phyloP scores from a whole-genome alignment of 2,113 vertebrate species.

The Mormyrus lacerda region DNA sequence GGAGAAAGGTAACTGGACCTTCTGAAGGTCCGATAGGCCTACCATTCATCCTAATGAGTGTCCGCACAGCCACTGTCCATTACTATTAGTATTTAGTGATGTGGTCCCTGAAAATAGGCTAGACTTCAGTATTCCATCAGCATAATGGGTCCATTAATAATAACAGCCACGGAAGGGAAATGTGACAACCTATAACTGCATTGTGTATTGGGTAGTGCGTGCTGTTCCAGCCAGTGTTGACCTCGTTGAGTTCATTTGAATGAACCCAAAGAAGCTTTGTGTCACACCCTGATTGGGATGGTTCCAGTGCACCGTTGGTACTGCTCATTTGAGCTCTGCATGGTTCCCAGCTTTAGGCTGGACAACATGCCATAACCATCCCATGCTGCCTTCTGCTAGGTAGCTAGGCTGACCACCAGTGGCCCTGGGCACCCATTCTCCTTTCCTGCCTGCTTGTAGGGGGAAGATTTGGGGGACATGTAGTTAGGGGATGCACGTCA shows the following conservation, averaged over 20 bases:
- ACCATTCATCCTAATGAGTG: neutral
- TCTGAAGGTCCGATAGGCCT: neutral
- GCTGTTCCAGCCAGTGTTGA: neutral
- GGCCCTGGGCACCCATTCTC: neutral
- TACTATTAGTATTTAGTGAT: neutral
- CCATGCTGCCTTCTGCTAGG: no score
- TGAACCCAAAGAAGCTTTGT: neutral
- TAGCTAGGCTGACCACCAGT: neutral
- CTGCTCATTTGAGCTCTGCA: neutral
- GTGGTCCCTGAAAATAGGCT: neutral
- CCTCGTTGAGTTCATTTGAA: neutral
- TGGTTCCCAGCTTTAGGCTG: neutral
- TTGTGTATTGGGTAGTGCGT: neutral
- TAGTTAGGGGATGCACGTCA: neutral
- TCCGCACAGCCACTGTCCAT: neutral
- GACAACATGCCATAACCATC: neutral
- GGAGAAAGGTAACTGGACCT: neutral
- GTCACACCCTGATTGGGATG: neutral
- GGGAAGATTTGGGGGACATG: no score
- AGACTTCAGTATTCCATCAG: neutral
- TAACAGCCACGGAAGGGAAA: neutral
- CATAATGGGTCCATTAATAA: neutral
- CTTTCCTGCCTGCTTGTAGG: neutral
- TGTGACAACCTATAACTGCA: neutral
- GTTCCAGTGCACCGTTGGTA: neutral